Conservation (phyloP, 2,888 invertebrate species). For the Conops quadrifasciatus region DNA sequence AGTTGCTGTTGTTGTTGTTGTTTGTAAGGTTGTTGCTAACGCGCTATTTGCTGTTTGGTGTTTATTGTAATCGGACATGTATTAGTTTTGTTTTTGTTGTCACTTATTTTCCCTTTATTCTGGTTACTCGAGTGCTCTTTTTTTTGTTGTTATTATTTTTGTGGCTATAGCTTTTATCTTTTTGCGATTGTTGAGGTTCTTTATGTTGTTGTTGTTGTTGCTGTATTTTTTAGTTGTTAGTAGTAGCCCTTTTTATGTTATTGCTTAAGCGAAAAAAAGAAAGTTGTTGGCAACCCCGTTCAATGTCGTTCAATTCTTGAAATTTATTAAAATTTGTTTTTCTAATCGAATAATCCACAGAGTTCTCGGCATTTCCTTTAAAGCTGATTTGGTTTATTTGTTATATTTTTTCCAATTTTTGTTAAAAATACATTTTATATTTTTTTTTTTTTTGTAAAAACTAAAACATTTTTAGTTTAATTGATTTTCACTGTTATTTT, state of each 20-base stretch:
- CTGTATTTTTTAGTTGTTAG: background rate
- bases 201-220: background rate
- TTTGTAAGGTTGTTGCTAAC: constrained; percentile 26
- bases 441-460: too few relatives aligned
- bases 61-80: too few relatives aligned
- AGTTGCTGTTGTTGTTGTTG: constrained; percentile 21
- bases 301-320: too few relatives aligned
- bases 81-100: background rate
- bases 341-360: too few relatives aligned
- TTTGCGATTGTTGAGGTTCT: background rate
- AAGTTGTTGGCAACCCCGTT: too few relatives aligned
- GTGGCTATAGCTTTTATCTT: background rate
- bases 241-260: background rate
- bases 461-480: too few relatives aligned
- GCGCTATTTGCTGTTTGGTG: background rate
- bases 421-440: too few relatives aligned
- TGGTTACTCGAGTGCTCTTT: background rate
- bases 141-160: constrained; percentile 17
- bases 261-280: background rate
- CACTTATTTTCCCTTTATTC: background rate
- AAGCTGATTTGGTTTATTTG: too few relatives aligned
- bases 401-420: too few relatives aligned
- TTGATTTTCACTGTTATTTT: too few relatives aligned
- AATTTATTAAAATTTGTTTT: too few relatives aligned
- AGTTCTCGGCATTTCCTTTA: too few relatives aligned